Evolutionary conservation across 2,888 invertebrate genomes (phyloP).

Genomic region (Dysmachus trigonus): DNA sequence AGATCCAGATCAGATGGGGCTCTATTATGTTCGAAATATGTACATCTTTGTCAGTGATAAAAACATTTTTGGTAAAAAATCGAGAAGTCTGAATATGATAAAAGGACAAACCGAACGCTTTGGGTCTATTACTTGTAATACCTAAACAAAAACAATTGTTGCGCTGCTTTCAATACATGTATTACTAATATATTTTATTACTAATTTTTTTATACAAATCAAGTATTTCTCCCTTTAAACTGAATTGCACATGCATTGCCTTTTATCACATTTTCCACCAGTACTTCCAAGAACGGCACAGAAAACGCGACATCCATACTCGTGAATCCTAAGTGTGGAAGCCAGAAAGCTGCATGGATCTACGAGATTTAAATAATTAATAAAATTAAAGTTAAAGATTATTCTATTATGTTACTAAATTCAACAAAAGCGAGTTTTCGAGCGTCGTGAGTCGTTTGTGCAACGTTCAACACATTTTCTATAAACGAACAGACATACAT

Average conservation of each 20-base stretch:
- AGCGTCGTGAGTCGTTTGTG: background rate
- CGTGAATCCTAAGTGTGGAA: background rate
- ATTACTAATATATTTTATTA: background rate
- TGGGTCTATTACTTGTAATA: too few species aligned
- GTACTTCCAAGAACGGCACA: slow-evolving; percentile 1
- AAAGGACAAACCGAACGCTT: too few species aligned
- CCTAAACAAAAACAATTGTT: too few species aligned
- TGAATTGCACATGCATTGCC: background rate
- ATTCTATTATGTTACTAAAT: background rate
- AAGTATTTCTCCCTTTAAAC: too few species aligned
- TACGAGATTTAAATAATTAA: background rate
- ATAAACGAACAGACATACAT: background rate
- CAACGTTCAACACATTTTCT: background rate
- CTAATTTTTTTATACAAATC: background rate
- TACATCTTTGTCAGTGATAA: too few species aligned
- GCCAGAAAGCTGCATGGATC: slow-evolving; percentile 13
- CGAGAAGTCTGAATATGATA: too few species aligned
- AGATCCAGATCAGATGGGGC: too few species aligned
- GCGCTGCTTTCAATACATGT: background rate
- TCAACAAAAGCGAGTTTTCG: background rate
- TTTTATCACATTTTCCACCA: background rate
- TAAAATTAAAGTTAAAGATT: background rate
- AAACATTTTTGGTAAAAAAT: too few species aligned
- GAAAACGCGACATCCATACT: background rate
- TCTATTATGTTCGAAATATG: too few species aligned